phyloP scores from a whole-genome alignment of 2,113 vertebrate genomes.

The Pteruthius melanotis region DNA sequence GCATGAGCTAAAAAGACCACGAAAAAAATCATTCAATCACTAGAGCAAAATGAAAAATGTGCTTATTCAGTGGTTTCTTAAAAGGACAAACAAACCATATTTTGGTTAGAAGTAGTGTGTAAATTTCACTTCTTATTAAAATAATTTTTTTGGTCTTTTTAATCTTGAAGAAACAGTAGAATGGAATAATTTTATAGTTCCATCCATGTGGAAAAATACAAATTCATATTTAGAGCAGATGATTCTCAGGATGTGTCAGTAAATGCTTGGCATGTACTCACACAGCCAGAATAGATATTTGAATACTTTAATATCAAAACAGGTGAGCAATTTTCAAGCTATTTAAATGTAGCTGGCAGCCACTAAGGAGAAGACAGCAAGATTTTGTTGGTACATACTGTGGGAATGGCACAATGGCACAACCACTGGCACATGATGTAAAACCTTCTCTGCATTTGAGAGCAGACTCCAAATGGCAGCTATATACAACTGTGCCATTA shows the following conservation, averaged over 20 bases:
- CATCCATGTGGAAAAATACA: neutral
- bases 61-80: constrained; percentile 37
- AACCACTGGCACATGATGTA: neutral
- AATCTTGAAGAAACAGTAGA: neutral
- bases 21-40: constrained; percentile 31
- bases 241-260: neutral
- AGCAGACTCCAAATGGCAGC: neutral
- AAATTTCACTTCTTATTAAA: constrained; percentile 22
- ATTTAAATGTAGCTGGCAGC: neutral
- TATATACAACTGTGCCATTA: neutral
- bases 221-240: neutral
- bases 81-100: constrained; percentile 33
- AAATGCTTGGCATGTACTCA: neutral
- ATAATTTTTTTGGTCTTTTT: neutral
- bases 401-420: neutral
- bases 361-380: neutral
- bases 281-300: neutral
- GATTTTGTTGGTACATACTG: neutral
- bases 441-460: neutral
- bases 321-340: neutral
- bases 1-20: constrained; percentile 27
- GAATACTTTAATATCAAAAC: neutral
- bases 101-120: neutral
- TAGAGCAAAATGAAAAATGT: constrained; percentile 19
- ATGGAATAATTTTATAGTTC: neutral